phyloP scores from a whole-genome alignment of 2,113 vertebrate species.

The Myotis lucifugus region DNA sequence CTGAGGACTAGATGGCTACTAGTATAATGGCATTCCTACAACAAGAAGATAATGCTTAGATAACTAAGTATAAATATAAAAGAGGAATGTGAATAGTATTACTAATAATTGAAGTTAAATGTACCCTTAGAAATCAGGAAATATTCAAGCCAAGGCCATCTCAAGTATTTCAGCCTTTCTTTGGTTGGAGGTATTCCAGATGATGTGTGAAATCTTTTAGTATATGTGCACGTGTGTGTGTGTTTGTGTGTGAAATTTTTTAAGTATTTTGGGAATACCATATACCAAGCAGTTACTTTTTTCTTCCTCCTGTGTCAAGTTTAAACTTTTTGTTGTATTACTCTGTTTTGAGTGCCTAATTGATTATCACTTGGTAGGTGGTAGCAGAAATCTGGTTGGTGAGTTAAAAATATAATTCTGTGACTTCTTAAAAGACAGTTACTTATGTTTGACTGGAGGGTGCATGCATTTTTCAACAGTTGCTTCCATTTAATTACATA shows the following conservation, averaged over 20 bases:
- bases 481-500: slow-evolving; percentile 9
- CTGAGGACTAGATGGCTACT: background rate
- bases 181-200: background rate
- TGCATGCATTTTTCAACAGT: background rate
- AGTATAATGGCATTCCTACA: background rate
- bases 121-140: background rate
- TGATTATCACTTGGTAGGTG: slow-evolving; percentile 6
- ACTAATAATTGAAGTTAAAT: slow-evolving; percentile 34
- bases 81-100: background rate
- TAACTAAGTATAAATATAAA: background rate
- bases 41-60: background rate
- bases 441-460: background rate
- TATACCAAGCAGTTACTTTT: slow-evolving; percentile 30
- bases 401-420: slow-evolving; percentile 43
- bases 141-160: background rate
- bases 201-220: background rate
- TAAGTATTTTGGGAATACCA: background rate
- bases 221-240: background rate
- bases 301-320: background rate
- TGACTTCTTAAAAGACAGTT: slow-evolving; percentile 45
- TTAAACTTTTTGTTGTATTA: slow-evolving; percentile 28
- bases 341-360: slow-evolving; percentile 10
- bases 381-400: slow-evolving; percentile 48
- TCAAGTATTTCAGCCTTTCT: background rate
- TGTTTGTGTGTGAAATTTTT: background rate